Base-by-base conservation (phyloP, 2,888 invertebrate genomes). In the Sphaeridia pumilis region DNA sequence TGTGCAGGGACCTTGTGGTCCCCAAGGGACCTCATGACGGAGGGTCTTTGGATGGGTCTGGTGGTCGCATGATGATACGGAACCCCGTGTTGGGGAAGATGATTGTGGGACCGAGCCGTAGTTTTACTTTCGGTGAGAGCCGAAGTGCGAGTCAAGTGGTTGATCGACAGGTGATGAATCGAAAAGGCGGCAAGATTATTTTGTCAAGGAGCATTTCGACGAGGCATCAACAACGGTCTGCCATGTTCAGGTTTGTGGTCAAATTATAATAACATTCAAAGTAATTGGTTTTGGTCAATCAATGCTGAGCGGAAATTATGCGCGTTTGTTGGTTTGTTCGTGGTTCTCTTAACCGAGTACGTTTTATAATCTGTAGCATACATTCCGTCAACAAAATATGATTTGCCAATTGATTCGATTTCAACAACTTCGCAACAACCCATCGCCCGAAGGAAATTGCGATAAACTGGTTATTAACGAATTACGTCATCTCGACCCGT, bases 211-310 rank as follows among this genome's bases (percentile, higher is more conserved):
- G 46, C 22, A 28, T 46, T 12, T 27, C 27, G 20, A 27, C 46
- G 4, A 46, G 46, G 25, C 26, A 27, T 7, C 46, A 27, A 28
- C 38, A 38, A 17, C 2, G 27, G 46, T 3, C 46, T 12, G 25
- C 46, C n/a, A n/a, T 27, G 2, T 46, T 46, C 46, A 46, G 46
- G 46, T 46, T 24, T 12, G 21, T 22, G 24, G 22, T 22, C 43
- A 4, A 36, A 7, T 36, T 21, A 5, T 17, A n/a, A 36, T 7
- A 36, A 36, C n/a, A 36, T 36, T 36, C 20, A 36, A 17, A 17
- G 5, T 2, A 14, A 17, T 38, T 38, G 10, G 20, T 2, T 38
- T 38, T 17, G 22, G 38, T 38, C 21, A 38, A 14, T 22, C 21
- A 7, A 35, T 34, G 21, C 31, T 31, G 5, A 26, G n/a, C n/a